Conservation (phyloP, 2,888 invertebrate species). For the Leucophenga montana region DNA sequence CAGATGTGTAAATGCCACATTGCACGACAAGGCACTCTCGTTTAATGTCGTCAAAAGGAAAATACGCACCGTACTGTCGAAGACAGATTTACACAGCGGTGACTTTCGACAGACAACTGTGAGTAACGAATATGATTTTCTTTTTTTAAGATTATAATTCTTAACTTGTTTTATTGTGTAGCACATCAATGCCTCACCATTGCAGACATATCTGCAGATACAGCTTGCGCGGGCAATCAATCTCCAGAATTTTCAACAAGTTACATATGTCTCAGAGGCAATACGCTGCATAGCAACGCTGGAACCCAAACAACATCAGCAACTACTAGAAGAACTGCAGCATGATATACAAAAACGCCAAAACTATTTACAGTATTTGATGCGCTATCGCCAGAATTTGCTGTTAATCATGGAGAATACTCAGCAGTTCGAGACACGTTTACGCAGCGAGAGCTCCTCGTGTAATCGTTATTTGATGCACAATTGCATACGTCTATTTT, state of each 20-base stretch:
- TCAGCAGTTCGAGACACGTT: conserved; percentile 77
- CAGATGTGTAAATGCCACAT: conserved; percentile 56
- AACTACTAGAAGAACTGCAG: conserved; percentile 82
- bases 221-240: conserved; percentile 89
- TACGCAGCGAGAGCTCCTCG: conserved; percentile 81
- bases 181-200: conserved; percentile 70
- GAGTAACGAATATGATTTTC: conserved; percentile 45
- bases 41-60: conserved; percentile 81
- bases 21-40: conserved; percentile 61
- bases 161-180: conserved; percentile 39
- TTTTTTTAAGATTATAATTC: neutral
- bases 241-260: conserved; percentile 83
- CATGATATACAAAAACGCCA: conserved; percentile 85
- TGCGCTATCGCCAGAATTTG: conserved; percentile 85
- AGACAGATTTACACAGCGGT: conserved; percentile 85
- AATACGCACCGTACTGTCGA: conserved; percentile 90
- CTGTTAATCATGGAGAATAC: conserved; percentile 83
- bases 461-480: conserved; percentile 83
- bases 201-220: conserved; percentile 81
- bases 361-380: conserved; percentile 88
- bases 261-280: conserved; percentile 88
- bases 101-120: conserved; percentile 77
- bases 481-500: conserved; percentile 85
- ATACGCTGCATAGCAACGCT: conserved; percentile 84
- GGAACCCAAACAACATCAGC: conserved; percentile 81